A percentile compares a stretch with the other conserved stretches of the same genome.
Conservation (phyloP, 2,888 invertebrate genomes). For the Eledone cirrhosa region DNA sequence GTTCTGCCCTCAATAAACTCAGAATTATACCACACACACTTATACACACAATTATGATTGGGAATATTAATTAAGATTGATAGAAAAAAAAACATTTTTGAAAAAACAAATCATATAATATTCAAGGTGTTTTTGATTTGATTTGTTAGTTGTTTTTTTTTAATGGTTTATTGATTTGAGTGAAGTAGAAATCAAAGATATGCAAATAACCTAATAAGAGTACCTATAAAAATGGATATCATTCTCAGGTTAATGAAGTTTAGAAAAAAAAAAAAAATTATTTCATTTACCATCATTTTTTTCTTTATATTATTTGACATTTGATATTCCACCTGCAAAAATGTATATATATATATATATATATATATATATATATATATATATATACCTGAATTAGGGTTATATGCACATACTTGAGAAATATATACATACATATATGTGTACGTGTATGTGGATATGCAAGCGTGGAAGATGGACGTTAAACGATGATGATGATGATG, state of each 20-base stretch:
- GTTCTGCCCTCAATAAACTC: constrained; percentile 54
- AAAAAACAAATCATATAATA: too few species aligned
- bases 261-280: too few species aligned
- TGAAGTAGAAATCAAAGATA: too few species aligned
- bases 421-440: background rate
- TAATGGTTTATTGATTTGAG: background rate
- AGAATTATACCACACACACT: constrained; percentile 65
- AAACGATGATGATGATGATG: too few species aligned
- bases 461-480: too few species aligned
- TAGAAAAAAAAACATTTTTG: background rate
- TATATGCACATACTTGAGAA: background rate
- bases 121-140: background rate
- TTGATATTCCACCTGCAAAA: too few species aligned
- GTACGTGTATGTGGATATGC: too few species aligned
- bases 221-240: too few species aligned
- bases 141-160: background rate
- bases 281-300: too few species aligned
- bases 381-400: background rate
- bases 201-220: too few species aligned
- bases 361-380: background rate
- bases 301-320: too few species aligned
- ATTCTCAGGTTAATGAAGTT: too few species aligned
- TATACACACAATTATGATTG: constrained; percentile 64
- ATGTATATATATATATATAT: background rate
- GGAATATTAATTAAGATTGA: background rate